Evolutionary conservation across 2,888 invertebrate genomes (phyloP).

Genomic region (Rhamnusium bicolor): DNA sequence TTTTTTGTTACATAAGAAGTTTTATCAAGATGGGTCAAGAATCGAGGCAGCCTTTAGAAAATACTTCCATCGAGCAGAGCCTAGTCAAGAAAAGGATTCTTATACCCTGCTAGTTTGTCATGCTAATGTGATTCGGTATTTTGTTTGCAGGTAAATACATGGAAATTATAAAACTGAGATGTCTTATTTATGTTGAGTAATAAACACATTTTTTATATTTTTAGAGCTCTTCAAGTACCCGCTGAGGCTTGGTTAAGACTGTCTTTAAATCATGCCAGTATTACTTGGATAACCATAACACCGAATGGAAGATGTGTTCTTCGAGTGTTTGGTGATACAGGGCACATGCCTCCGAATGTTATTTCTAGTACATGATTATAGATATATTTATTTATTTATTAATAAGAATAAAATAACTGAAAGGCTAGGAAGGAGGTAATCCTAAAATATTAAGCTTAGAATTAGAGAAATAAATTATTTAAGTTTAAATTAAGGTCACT

Average conservation of each 20-base stretch:
- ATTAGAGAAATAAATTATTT: too few relatives aligned
- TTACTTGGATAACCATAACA: constrained; percentile 91
- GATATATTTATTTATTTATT: neutral
- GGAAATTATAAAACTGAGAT: neutral
- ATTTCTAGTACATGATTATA: constrained; percentile 73
- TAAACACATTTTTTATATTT: too few relatives aligned
- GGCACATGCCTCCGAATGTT: constrained; percentile 87
- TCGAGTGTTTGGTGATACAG: constrained; percentile 88
- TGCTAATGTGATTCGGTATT: constrained; percentile 97
- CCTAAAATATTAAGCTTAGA: too few relatives aligned
- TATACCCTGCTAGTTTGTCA: constrained; percentile 96
- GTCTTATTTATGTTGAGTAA: too few relatives aligned
- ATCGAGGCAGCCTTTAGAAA: constrained; percentile 97
- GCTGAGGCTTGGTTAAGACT: constrained; percentile 97
- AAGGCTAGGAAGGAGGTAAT: too few relatives aligned
- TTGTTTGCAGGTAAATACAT: constrained; percentile 85
- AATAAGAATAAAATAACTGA: neutral
- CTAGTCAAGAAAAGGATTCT: constrained; percentile 84
- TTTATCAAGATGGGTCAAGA: constrained; percentile 91
- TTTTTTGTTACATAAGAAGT: constrained; percentile 79
- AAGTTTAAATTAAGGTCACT: neutral
- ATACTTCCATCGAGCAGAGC: constrained; percentile 92
- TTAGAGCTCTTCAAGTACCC: constrained; percentile 95
- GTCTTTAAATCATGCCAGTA: constrained; percentile 91
- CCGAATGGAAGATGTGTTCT: constrained; percentile 91